A percentile compares a stretch with the other conserved stretches of the same genome.
These are phyloP conservation scores for Venusia cambrica DNA, from an alignment of 2,888 invertebrate species.

Conservation along the genomic window DNA sequence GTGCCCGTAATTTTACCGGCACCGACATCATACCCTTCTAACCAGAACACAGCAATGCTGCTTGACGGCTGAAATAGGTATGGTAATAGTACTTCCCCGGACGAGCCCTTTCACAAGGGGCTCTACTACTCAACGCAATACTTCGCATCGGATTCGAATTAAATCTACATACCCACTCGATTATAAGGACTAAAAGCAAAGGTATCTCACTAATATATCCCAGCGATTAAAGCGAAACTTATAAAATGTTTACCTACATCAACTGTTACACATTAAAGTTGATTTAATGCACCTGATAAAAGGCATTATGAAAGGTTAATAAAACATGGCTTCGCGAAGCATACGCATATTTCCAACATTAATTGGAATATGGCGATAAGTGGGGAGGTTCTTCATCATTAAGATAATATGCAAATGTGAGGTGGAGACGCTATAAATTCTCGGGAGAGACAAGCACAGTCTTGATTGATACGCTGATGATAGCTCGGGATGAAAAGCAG, in stretches of 20 bases:
- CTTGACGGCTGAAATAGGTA: too few relatives aligned
- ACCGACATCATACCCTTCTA: too few relatives aligned
- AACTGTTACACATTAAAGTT: slow-evolving; percentile 56
- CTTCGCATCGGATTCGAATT: too few relatives aligned
- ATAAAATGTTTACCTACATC: slow-evolving; percentile 41
- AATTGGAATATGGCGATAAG: slow-evolving; percentile 71
- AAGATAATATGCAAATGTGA: slow-evolving; percentile 69
- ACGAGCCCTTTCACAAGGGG: too few relatives aligned
- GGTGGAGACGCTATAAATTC: slow-evolving; percentile 53
- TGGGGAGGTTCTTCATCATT: slow-evolving; percentile 64
- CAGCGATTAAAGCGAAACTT: slow-evolving; percentile 39
- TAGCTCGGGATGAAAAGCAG: slow-evolving; percentile 43
- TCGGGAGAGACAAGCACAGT: slow-evolving; percentile 43
- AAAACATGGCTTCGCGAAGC: slow-evolving; percentile 54
- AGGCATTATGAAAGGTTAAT: slow-evolving; percentile 66
- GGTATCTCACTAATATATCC: slow-evolving; percentile 27
- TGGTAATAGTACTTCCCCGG: too few relatives aligned
- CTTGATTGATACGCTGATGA: slow-evolving; percentile 60
- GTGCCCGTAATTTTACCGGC: too few relatives aligned
- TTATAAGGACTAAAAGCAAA: slow-evolving; percentile 11
- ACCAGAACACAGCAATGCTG: too few relatives aligned
- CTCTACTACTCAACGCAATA: too few relatives aligned
- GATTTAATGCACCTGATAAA: slow-evolving; percentile 58
- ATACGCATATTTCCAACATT: slow-evolving; percentile 65
- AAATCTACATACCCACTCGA: too few relatives aligned